A percentile compares a stretch with the other conserved stretches of the same genome.
These are phyloP conservation scores for Platyscapa corneri DNA, from an alignment of 1,140 invertebrate species.

Conservation along the genomic window DNA sequence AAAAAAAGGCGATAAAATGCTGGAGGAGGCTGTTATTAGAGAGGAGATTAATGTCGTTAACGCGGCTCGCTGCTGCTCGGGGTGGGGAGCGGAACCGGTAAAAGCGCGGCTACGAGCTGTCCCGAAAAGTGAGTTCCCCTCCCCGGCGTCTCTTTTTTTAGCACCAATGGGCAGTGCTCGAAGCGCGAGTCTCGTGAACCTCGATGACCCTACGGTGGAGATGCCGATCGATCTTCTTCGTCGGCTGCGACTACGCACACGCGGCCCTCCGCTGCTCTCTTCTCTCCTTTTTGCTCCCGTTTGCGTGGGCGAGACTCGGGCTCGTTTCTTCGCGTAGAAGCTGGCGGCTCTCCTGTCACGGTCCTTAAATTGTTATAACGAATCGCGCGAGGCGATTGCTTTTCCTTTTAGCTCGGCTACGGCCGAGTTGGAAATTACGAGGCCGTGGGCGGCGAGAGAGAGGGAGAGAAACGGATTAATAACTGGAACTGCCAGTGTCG, in stretches of 20 bases:
- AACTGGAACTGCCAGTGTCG: no score
- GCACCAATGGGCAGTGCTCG: no score
- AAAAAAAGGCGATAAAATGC: constrained; percentile 14
- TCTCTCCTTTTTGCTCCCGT: no score
- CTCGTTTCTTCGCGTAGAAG: no score
- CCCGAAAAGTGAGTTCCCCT: no score
- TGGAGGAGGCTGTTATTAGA: constrained; percentile 12
- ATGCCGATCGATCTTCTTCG: constrained; percentile 29
- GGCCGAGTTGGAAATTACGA: not conserved
- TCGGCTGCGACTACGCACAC: not conserved
- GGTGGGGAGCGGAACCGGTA: no score
- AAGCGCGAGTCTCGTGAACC: not conserved
- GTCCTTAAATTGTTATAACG: not conserved
- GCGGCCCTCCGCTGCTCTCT: no score
- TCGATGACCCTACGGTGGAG: constrained; percentile 34
- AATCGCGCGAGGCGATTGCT: not conserved
- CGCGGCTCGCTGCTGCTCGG: not conserved
- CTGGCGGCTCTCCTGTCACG: not conserved
- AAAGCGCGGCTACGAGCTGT: no score
- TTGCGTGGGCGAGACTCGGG: no score
- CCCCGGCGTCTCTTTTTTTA: no score
- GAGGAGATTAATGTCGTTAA: constrained; percentile 30
- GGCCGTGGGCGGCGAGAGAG: not conserved
- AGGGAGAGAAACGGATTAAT: not conserved
- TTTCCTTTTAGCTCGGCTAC: not conserved